Evolutionary conservation across 2,113 vertebrate genomes (phyloP).

Genomic region (Progne subis): DNA sequence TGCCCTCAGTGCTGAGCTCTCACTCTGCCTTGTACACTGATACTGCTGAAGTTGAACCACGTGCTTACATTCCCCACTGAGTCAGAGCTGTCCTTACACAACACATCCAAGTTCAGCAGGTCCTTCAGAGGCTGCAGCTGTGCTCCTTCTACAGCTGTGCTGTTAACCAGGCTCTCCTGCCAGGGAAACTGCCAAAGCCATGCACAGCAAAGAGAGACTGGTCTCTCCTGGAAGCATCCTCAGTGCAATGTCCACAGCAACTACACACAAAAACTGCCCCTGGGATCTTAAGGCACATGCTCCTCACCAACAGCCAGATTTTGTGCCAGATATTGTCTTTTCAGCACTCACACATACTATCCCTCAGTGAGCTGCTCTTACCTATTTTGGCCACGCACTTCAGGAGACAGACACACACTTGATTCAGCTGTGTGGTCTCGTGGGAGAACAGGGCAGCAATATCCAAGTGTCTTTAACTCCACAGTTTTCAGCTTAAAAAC

Average conservation of each 20-base stretch:
- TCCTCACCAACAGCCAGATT: not conserved
- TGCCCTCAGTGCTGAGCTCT: not conserved
- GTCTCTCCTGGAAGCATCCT: not conserved
- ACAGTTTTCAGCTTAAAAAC: not conserved
- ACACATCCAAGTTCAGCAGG: not conserved
- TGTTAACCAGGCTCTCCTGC: not conserved
- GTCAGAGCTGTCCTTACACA: not conserved
- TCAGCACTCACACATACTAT: not conserved
- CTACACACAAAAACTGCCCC: not conserved
- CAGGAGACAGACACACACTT: not conserved
- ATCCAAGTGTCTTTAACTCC: not conserved
- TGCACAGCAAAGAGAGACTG: not conserved
- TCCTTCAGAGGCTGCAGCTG: not conserved
- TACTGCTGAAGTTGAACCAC: not conserved
- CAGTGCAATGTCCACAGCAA: not conserved
- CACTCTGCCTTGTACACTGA: not conserved
- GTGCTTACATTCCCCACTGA: not conserved
- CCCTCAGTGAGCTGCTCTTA: not conserved
- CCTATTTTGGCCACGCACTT: not conserved
- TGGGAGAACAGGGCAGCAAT: not conserved
- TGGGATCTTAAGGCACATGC: not conserved
- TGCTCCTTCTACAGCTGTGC: not conserved
- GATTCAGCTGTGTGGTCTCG: not conserved
- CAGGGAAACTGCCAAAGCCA: not conserved
- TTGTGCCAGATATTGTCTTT: not conserved